phyloP scores from a whole-genome alignment of 2,113 vertebrate genomes.

The Gymnorhina tibicen region DNA sequence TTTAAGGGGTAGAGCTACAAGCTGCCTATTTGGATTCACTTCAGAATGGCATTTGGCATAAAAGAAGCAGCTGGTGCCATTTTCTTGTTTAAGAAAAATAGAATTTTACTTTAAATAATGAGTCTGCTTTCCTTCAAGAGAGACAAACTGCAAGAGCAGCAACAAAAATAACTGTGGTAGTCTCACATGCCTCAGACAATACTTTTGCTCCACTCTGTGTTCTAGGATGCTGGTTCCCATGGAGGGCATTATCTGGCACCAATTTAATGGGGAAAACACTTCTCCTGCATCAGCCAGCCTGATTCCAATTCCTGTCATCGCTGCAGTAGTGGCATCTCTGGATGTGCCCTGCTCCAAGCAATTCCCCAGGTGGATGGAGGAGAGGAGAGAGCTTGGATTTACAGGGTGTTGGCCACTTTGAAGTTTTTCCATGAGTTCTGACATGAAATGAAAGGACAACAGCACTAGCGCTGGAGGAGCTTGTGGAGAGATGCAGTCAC shows the following conservation, averaged over 20 bases:
- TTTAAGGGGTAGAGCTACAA: conserved; percentile 35
- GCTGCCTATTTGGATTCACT: conserved; percentile 24
- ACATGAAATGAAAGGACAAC: neutral
- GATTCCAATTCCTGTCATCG: neutral
- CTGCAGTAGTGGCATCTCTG: neutral
- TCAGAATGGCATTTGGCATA: conserved; percentile 18
- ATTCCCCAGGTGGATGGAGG: neutral
- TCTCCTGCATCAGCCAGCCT: neutral
- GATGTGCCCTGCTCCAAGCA: neutral
- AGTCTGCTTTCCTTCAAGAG: conserved; percentile 45
- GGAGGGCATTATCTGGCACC: neutral
- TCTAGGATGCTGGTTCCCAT: neutral
- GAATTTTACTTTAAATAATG: conserved; percentile 48
- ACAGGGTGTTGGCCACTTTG: neutral
- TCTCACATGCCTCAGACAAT: conserved; percentile 23
- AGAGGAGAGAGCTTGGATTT: neutral
- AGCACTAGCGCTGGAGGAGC: neutral
- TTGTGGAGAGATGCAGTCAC: neutral
- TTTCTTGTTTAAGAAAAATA: conserved; percentile 25
- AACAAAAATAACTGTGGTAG: conserved; percentile 50
- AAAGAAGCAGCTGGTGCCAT: conserved; percentile 52
- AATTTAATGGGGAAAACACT: neutral
- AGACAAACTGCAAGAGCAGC: conserved; percentile 15
- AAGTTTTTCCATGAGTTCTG: neutral
- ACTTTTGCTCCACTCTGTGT: neutral